Percentiles rank a stretch among this genome's conserved stretches.
Conservation (phyloP, 2,113 vertebrate genomes). For the Daphoenositta chrysoptera region DNA sequence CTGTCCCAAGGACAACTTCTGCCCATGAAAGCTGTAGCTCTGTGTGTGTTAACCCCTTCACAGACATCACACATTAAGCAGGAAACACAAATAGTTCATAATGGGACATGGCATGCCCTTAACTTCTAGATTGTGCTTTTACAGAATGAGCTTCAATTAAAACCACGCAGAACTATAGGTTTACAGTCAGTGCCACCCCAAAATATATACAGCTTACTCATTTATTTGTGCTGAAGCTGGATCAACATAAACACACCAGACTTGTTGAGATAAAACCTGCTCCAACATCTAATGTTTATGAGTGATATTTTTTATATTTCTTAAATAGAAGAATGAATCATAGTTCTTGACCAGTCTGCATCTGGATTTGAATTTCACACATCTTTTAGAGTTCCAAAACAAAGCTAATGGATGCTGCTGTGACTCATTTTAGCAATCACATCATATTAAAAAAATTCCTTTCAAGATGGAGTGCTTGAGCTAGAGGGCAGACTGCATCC, state of each 20-base stretch:
- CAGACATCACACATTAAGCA: background rate
- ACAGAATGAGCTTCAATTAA: background rate
- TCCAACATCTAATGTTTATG: background rate
- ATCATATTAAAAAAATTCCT: background rate
- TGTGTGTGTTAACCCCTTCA: background rate
- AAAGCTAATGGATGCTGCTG: background rate
- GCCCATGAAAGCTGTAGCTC: background rate
- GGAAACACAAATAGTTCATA: background rate
- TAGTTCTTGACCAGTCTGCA: background rate
- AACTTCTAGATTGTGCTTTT: background rate
- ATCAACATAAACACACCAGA: background rate
- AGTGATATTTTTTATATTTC: background rate
- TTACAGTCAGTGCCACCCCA: background rate
- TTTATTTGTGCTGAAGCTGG: background rate
- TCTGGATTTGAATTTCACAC: background rate
- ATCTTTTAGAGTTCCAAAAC: background rate
- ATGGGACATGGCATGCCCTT: background rate
- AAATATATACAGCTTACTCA: background rate
- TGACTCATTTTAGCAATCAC: background rate
- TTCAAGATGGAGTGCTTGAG: conserved; percentile 16
- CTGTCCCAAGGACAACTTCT: background rate
- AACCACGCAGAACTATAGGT: background rate
- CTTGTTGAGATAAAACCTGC: background rate
- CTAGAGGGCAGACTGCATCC: background rate
- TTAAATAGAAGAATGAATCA: background rate